Conservation (phyloP, 2,113 vertebrate genomes). For the Camelus bactrianus region DNA sequence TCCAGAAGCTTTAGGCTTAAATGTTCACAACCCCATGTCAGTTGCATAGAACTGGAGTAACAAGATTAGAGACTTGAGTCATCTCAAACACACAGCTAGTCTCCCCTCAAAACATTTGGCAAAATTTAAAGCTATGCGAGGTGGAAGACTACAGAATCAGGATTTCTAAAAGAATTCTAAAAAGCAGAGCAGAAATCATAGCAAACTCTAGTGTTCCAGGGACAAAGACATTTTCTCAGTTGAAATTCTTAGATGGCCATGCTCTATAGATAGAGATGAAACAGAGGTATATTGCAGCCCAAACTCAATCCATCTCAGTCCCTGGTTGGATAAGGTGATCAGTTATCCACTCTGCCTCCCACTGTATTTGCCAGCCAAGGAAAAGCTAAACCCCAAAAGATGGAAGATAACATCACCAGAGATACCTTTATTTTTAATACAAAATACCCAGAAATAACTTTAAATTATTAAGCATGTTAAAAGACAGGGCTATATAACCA, state of each 20-base stretch:
- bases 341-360: not conserved
- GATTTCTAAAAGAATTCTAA: not conserved
- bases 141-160: not conserved
- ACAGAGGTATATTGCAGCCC: too few relatives aligned
- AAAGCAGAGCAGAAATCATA: not conserved
- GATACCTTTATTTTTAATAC: not conserved
- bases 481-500: not conserved
- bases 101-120: not conserved
- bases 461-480: not conserved
- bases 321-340: not conserved
- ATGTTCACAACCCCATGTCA: not conserved
- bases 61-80: not conserved
- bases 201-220: not conserved
- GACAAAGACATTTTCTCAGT: not conserved
- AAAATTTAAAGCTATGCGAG: not conserved
- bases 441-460: not conserved
- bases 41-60: not conserved
- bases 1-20: not conserved
- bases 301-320: not conserved
- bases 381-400: not conserved
- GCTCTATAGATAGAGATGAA: not conserved
- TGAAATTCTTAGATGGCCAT: not conserved
- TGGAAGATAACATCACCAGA: not conserved
- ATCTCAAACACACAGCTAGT: not conserved
- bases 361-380: not conserved